Evolutionary conservation across 2,888 invertebrate species (phyloP), one percentile per base, ranked within the genome.

Genomic region (Agrochola circellaris): DNA sequence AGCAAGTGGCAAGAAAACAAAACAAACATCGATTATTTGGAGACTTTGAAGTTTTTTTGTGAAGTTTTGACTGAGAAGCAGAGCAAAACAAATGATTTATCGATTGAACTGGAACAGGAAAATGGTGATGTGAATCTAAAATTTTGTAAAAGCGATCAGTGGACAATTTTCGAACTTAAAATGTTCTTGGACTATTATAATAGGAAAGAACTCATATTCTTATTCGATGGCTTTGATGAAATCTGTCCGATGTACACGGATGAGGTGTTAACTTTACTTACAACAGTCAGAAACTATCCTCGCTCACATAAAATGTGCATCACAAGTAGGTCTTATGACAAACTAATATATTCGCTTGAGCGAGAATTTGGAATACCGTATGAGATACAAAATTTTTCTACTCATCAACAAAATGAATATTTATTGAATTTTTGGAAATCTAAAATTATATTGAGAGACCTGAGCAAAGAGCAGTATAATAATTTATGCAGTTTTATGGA

Each of bases 141-240:
- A 64, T 56, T 48, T 30, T 77, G 71, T 60, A 20, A 60, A 13
- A 67, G 56, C 1, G 73, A 73, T 61, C 54, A 74, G 13, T 54
- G 30, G 30, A 68, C 62, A 11, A 5, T 34, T 1, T 82, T 82
- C 34, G 45, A 72, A 51, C 13, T 87, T 15, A 67, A 81, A n/a
- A 58, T 83, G 42, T 87, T 87, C 51, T 58, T 87, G 34, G 61
- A 86, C 20, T 79, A 65, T 65, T 85, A 51, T 51, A 85, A 84
- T 54, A 79, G 66, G 20, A 70, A 68, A 34, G 77, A 77, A 60
- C 11, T 85, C 1, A 76, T 88, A 58, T 83, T 87, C 38, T 20
- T 87, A n/a, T 87, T 87, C 13, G 88, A 88, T 65, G 88, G 87
- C 0, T 88, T 88, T 2, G 88, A 88, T 20, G 88, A 87, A 73